Percentiles rank a stretch among this genome's conserved stretches.
Evolutionary conservation across 2,797 vertebrate species (phyloP).

Genomic region (Pipistrellus pygmaeus): DNA sequence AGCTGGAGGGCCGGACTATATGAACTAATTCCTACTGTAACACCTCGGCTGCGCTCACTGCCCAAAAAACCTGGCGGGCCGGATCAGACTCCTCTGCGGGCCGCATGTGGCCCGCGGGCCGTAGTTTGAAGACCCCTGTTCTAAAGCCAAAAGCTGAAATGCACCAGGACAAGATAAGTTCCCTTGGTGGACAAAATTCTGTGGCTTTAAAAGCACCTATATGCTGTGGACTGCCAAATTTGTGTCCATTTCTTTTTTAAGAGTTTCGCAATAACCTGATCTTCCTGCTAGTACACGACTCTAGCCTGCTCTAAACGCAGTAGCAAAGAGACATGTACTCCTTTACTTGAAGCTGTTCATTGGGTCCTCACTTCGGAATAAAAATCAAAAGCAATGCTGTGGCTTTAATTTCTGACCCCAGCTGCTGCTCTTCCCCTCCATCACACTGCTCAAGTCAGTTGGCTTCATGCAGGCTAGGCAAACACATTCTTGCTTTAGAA

Average conservation of each 20-base stretch:
- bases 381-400: not conserved
- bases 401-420: constrained; percentile 4
- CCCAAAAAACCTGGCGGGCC: too few relatives aligned
- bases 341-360: not conserved
- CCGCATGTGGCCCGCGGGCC: too few relatives aligned
- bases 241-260: not conserved
- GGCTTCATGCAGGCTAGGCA: not conserved
- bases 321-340: not conserved
- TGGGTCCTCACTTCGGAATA: constrained; percentile 31
- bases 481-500: not conserved
- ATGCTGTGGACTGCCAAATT: not conserved
- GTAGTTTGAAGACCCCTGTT: too few relatives aligned
- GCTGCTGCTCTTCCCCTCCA: not conserved
- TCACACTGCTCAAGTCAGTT: not conserved
- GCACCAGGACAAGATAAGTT: not conserved
- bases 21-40: too few relatives aligned
- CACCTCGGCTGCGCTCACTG: too few relatives aligned
- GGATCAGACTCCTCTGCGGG: too few relatives aligned
- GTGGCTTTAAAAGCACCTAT: not conserved
- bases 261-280: not conserved
- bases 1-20: too few relatives aligned
- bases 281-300: not conserved
- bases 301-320: not conserved
- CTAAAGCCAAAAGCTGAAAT: constrained; percentile 4
- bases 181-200: not conserved